These are phyloP conservation scores for Tamandua tetradactyla DNA, from an alignment of 2,797 vertebrate species.

Conservation along the genomic window DNA sequence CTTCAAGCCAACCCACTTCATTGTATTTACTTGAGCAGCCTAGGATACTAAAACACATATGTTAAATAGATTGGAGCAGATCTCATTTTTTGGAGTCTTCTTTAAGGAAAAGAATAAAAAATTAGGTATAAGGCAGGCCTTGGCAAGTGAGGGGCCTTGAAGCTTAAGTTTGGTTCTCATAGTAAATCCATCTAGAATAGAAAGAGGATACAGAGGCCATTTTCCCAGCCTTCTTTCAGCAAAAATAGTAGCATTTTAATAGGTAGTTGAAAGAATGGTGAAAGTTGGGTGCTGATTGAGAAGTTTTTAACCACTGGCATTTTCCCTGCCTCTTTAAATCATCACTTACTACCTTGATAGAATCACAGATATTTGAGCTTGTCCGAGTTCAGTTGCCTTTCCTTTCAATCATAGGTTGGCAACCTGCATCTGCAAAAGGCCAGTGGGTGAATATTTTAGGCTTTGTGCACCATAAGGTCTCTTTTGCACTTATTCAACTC, in stretches of 20 bases:
- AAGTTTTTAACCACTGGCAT: not conserved
- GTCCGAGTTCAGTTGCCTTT: conserved; percentile 36
- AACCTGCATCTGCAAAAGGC: conserved; percentile 4
- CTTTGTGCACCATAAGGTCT: conserved; percentile 5
- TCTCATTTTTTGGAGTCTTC: not conserved
- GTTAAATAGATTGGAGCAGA: not conserved
- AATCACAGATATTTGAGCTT: not conserved
- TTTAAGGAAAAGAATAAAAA: not conserved
- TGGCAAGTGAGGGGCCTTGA: not conserved
- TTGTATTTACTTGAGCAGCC: not conserved
- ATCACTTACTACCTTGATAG: not conserved
- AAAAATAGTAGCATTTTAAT: not conserved
- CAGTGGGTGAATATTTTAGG: conserved; percentile 7
- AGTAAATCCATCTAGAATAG: not conserved
- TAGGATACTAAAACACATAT: too few relatives aligned
- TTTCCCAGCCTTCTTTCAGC: not conserved
- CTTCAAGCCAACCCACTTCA: too few relatives aligned
- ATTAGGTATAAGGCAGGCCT: not conserved
- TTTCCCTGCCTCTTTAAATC: not conserved
- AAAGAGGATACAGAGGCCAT: fast-evolving
- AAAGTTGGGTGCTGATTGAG: not conserved
- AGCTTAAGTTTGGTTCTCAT: not conserved
- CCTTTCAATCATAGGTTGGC: conserved; percentile 42
- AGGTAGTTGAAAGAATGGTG: not conserved
- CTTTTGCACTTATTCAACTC: conserved; percentile 1